Percentiles rank a stretch among this genome's conserved stretches.
phyloP scores from a whole-genome alignment of 64 coral and sea anemone genomes.

The Platygyra sinensis region DNA sequence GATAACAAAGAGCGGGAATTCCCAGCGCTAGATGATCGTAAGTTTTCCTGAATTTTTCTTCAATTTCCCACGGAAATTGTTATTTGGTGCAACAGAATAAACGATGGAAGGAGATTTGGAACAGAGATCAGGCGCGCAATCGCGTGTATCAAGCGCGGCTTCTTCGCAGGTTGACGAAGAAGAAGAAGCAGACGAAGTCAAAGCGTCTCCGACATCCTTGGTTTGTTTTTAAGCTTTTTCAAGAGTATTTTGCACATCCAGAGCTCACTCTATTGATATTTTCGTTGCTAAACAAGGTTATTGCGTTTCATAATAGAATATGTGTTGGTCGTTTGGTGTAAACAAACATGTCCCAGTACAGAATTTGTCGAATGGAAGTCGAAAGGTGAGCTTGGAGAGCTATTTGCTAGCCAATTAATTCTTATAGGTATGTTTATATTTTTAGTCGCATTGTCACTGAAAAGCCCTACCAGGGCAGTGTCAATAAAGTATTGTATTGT shows the following conservation, averaged over 20 bases:
- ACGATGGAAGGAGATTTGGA: constrained; percentile 53
- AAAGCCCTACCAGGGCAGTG: no score
- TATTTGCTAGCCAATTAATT: neutral
- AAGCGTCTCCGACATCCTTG: constrained; percentile 35
- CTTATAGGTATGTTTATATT: neutral
- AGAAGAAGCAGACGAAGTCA: constrained; percentile 31
- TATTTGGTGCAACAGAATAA: neutral
- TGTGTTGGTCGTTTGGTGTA: constrained; percentile 88
- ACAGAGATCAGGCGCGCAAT: constrained; percentile 74
- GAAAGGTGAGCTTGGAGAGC: constrained; percentile 62
- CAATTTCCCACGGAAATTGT: neutral
- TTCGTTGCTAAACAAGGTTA: neutral
- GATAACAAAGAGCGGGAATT: constrained; percentile 2
- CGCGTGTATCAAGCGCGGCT: constrained; percentile 73
- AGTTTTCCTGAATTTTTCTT: neutral
- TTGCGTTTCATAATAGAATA: constrained; percentile 53
- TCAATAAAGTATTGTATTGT: no score
- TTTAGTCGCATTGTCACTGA: no score
- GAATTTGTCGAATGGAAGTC: constrained; percentile 75
- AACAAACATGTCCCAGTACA: constrained; percentile 78
- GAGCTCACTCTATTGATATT: neutral
- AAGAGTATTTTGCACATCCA: neutral
- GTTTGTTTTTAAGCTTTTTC: neutral
- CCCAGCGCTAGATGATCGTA: neutral
- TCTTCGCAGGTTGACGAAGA: constrained; percentile 50